Percentiles rank a stretch among this genome's conserved stretches.
Conservation (phyloP, 2,797 vertebrate species). For the Malurus splendens region DNA sequence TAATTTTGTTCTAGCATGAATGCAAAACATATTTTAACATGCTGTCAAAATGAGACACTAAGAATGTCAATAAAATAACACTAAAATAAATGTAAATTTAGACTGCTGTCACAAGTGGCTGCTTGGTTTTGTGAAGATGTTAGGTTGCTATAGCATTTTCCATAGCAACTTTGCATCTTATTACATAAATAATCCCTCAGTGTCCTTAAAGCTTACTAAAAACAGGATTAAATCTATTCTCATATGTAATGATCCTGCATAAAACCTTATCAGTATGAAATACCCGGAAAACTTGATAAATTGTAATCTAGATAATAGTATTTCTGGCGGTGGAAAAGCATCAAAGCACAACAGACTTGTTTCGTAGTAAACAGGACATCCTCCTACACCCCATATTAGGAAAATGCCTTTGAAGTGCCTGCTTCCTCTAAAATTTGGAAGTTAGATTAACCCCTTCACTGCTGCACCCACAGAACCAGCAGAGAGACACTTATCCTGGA, state of each 20-base stretch:
- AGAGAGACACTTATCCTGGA: neutral
- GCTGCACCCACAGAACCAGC: neutral
- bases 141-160: constrained; percentile 78
- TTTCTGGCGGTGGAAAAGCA: constrained; percentile 38
- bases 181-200: constrained; percentile 77
- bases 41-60: constrained; percentile 75
- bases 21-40: constrained; percentile 72
- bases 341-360: neutral
- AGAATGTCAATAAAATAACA: constrained; percentile 76
- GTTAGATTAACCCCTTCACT: neutral
- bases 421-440: neutral
- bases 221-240: constrained; percentile 74
- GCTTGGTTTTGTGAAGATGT: constrained; percentile 74
- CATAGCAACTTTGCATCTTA: constrained; percentile 81
- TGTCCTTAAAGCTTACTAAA: constrained; percentile 74
- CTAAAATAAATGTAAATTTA: constrained; percentile 80
- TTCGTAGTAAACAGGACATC: constrained; percentile 6
- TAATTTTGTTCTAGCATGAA: constrained; percentile 71
- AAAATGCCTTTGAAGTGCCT: constrained; percentile 1
- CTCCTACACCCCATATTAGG: neutral
- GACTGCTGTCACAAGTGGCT: constrained; percentile 78
- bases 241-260: constrained; percentile 69
- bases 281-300: constrained; percentile 65
- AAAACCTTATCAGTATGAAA: constrained; percentile 71
- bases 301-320: constrained; percentile 62